These are phyloP conservation scores for Candoia aspera DNA, from an alignment of 2,113 vertebrate genomes.

Conservation along the genomic window DNA sequence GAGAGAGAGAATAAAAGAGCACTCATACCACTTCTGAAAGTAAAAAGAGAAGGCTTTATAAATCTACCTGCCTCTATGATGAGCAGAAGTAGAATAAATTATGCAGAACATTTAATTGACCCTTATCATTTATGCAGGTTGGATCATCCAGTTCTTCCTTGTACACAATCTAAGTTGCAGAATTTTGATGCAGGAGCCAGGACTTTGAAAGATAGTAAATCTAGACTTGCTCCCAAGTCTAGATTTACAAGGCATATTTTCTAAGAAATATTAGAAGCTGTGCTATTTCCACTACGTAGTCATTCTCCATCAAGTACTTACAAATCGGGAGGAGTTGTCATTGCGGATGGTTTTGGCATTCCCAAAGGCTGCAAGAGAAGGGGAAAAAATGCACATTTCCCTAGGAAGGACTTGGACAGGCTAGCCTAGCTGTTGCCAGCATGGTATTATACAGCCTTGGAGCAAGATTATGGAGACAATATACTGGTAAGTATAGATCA, in stretches of 20 bases:
- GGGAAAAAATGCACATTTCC: fast-evolving
- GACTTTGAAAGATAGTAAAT: neutral
- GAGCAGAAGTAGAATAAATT: neutral
- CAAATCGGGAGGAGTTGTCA: conserved; percentile 80
- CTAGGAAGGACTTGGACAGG: neutral
- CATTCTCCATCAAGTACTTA: conserved; percentile 65
- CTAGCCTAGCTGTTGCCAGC: neutral
- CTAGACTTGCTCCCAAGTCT: neutral
- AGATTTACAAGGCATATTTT: too few species aligned
- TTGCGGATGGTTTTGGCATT: conserved; percentile 80
- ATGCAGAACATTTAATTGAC: neutral
- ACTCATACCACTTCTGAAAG: neutral
- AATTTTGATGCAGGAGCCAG: neutral
- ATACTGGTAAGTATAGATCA: neutral
- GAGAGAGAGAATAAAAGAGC: neutral
- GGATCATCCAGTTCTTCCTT: neutral
- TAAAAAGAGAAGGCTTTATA: neutral
- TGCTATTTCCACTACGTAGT: neutral
- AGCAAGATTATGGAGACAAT: neutral
- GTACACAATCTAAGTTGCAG: neutral
- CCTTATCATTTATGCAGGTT: neutral
- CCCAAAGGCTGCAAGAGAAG: conserved; percentile 71
- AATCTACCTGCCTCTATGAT: too few species aligned
- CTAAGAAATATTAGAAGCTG: neutral
- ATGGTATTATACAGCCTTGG: fast-evolving